Evolutionary conservation across 2,797 vertebrate species (phyloP).

Genomic region (Harpagifer antarcticus): DNA sequence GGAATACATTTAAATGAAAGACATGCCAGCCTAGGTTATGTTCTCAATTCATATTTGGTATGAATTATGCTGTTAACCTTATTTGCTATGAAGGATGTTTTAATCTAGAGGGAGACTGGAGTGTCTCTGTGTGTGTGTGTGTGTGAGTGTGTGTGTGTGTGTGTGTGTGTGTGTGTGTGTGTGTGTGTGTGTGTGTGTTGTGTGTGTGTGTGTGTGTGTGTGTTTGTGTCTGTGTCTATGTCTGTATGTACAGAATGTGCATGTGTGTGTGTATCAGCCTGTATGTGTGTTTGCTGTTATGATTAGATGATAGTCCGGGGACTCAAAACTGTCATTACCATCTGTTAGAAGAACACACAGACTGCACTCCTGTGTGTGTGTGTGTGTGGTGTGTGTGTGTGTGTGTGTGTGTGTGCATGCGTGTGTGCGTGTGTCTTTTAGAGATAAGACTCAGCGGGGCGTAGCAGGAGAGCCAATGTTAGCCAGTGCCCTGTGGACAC

Average conservation of each 20-base stretch:
- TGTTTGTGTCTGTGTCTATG: conserved; percentile 4
- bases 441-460: conserved; percentile 76
- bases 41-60: conserved; percentile 49
- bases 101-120: conserved; percentile 57
- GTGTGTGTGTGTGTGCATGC: conserved; percentile 11
- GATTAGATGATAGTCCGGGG: conserved; percentile 71
- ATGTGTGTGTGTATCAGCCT: too few species aligned
- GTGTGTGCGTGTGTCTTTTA: conserved; percentile 47
- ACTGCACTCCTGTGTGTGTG: conserved; percentile 28
- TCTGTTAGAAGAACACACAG: conserved; percentile 68
- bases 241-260: conserved; percentile 7
- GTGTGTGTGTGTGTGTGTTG: conserved; percentile 27
- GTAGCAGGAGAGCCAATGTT: conserved; percentile 63
- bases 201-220: conserved; percentile 1
- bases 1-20: conserved; percentile 24
- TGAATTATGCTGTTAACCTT: conserved; percentile 63
- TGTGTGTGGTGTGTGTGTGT: conserved; percentile 13
- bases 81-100: conserved; percentile 67
- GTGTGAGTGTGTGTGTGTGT: conserved; percentile 21
- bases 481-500: conserved; percentile 47
- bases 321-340: conserved; percentile 71
- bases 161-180: conserved; percentile 12
- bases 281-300: conserved; percentile 39
- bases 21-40: conserved; percentile 28
- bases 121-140: conserved; percentile 17